Base-by-base conservation (phyloP, 2,888 invertebrate genomes). In the Oxycera nigricornis region DNA sequence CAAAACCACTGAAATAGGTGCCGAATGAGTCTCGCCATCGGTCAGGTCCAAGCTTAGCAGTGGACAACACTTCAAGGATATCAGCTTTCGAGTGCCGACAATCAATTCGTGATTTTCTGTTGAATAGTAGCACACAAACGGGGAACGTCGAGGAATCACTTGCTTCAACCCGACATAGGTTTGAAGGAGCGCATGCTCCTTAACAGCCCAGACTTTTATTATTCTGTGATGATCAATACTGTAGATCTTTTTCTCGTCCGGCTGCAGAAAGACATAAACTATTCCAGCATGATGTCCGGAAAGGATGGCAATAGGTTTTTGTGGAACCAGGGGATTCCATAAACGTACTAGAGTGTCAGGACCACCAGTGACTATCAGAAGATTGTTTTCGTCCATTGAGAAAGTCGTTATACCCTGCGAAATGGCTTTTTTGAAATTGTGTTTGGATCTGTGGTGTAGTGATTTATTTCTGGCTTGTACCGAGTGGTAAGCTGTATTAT, bases 301-400 rank as follows among this genome's bases (percentile, higher is more conserved):
- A 39, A 94, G 86, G 14, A 89, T 84, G 9, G 88, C 87, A 55
- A 86, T 90, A 0, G 92, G 88, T 80, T 91, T 90, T 67, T 86
- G 85, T 1, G 92, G 89, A n/a, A 92, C 90, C 82, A 92, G 93
- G 0, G 93, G 90, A 84, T 92, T 94, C 94, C 94, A 95, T 70
- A 94, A 86, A 41, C 94, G 89, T 28, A 93, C 87, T 70, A 88
- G 82, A 79, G 91, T 91, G 84, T 95, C 94, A 6, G 92, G 90
- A 2, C 94, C 92, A 1, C 94, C 94, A 1, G 91, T 91, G 73
- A 88, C 91, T 62, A 92, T 80, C 59, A 89, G 83, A 78, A 89
- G 89, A 22, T 86, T 85, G 14, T 86, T 88, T 82, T 89, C 90
- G 78, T 88, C 88, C 80, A 90, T 85, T 73, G 87, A 88, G 80